These are phyloP conservation scores for Holacanthella duospinosa DNA, from an alignment of 2,888 invertebrate species.

Conservation along the genomic window DNA sequence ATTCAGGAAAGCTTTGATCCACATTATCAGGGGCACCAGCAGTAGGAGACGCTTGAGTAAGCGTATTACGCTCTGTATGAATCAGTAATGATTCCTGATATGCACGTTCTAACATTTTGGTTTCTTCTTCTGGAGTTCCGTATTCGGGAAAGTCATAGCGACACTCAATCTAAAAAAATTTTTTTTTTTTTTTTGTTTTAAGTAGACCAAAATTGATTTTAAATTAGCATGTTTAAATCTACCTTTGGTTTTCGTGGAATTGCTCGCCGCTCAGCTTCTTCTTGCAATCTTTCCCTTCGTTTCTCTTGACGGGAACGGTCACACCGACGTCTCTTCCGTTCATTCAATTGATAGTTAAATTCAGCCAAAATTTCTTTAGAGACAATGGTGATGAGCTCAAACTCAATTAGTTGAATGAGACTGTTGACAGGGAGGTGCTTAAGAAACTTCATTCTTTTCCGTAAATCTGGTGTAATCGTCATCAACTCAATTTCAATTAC, in stretches of 20 bases:
- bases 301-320: constrained; percentile 66
- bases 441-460: constrained; percentile 62
- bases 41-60: no score
- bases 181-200: not conserved
- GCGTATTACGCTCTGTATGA: no score
- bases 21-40: no score
- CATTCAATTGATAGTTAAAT: constrained; percentile 58
- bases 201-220: not conserved
- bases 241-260: constrained; percentile 17
- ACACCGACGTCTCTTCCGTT: constrained; percentile 57
- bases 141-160: not conserved
- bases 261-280: constrained; percentile 54
- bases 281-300: constrained; percentile 65
- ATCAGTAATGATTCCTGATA: no score
- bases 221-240: not conserved
- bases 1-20: constrained; percentile 15
- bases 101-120: no score
- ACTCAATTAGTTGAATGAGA: constrained; percentile 80
- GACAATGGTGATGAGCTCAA: constrained; percentile 65
- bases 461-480: constrained; percentile 70
- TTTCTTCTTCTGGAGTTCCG: no score
- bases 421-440: constrained; percentile 83
- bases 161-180: not conserved
- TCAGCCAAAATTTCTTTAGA: constrained; percentile 53
- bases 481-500: constrained; percentile 79